Base-by-base conservation (phyloP, 2,113 vertebrate genomes). In the Thinocorus orbignyianus region DNA sequence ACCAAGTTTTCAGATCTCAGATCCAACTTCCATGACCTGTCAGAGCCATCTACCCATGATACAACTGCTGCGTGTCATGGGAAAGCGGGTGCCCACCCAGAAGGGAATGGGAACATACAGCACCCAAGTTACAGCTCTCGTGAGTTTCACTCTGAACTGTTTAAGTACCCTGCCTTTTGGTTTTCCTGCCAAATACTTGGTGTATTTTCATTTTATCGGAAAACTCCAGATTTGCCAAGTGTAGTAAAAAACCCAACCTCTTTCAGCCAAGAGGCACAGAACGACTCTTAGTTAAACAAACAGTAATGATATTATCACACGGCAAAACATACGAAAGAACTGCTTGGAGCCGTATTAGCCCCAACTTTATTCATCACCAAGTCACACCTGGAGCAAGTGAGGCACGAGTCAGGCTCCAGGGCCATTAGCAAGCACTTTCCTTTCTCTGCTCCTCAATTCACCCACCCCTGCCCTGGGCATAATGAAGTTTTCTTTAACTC, bases 401-500 rank as follows among this genome's bases (percentile, higher is more conserved):
- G 58, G 60, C 4, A 2, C 4, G 4, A 78, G 48, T 65, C 49
- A 41, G 52, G 58, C 64, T 90, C 37, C 69, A 62, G 42, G 62
- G 92, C 65, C 65, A 82, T 92, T 72, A 82, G n/a, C 37, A 87
- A 87, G 87, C 4, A 8, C 37, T 81, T 76, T 52, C 35, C 44
- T 79, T 95, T 79, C 57, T 85, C 78, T 77, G 57, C 35, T 93
- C 81, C 55, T 87, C 74, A 88, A 9, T 82, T 90, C 66, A 82
- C 41, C 81, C 78, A 77, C 78, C 86, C 78, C 65, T 92, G 94
- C 93, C 61, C 89, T 28, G 44, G 72, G 76, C 69, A 92, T 86
- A 94, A 90, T 49, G 77, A 96, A 93, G 83, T 86, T 84, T 88
- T 81, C 80, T 93, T 70, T 76, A 81, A 95, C 80, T 90, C 54